These are phyloP conservation scores for Diabrotica balteata DNA, from an alignment of 2,888 invertebrate genomes.

Conservation along the genomic window DNA sequence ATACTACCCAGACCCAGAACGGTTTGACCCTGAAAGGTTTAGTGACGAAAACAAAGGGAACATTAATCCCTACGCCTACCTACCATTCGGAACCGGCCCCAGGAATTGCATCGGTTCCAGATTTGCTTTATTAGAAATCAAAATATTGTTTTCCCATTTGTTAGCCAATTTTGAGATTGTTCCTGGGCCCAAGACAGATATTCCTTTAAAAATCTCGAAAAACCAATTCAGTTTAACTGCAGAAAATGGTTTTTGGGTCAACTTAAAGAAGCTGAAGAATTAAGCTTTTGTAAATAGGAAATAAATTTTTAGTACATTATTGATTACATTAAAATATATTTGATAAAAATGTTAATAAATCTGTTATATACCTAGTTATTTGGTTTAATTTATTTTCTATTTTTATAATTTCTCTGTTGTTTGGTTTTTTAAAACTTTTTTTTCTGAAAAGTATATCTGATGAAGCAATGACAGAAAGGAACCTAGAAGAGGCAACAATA, in stretches of 20 bases:
- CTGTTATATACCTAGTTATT: no score
- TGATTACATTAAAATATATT: no score
- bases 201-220: conserved; percentile 45
- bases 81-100: conserved; percentile 62
- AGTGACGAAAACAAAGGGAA: conserved; percentile 64
- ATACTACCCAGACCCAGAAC: conserved; percentile 54
- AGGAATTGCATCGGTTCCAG: conserved; percentile 62
- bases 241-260: conserved; percentile 26
- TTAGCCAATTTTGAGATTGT: conserved; percentile 50
- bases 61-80: conserved; percentile 57
- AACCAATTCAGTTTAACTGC: conserved; percentile 37
- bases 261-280: conserved; percentile 2
- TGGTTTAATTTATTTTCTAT: no score
- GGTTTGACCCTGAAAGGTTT: conserved; percentile 60
- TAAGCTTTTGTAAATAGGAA: background rate
- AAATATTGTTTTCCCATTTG: conserved; percentile 48
- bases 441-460: no score
- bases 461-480: no score
- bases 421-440: no score
- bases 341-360: no score
- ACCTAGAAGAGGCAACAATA: no score
- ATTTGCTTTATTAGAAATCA: conserved; percentile 54
- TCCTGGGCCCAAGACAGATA: conserved; percentile 48
- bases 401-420: no score
- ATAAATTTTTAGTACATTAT: no score